Base-by-base conservation (phyloP, 2,113 vertebrate genomes). In the Solea senegalensis region DNA sequence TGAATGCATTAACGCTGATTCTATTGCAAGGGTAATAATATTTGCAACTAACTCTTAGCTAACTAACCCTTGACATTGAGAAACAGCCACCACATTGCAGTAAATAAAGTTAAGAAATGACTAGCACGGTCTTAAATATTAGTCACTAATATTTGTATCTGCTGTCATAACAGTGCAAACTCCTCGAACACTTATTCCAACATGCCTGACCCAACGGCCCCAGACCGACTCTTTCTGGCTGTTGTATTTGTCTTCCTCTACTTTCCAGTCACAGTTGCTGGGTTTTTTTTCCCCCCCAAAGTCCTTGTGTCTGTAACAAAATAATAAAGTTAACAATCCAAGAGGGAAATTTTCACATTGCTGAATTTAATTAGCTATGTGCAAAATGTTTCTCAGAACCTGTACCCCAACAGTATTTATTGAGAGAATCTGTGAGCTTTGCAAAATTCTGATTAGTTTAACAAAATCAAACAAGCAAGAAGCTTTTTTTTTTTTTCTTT, bases 281-380 rank as follows among this genome's bases (percentile, higher is more conserved):
- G 62, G 61, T 70, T 48, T 34, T 53, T 43, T 43, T 43, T 9
- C 1, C 2, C 2, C 2, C 41, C 14, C 12, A 48, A 48, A 57
- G n/a, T 34, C 45, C 7, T 45, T 21, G 5, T 40, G 39, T 51
- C 0, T 8, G 39, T 61, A 34, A 41, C 9, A 16, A 58, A 65
- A 73, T 53, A 40, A 16, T 1, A 56, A 72, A 68, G 46, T 52
- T 54, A 49, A 11, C 44, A 21, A 46, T 40, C 40, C 65, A 57
- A 77, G 11, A 28, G 48, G 65, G 55, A 67, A 67, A 73, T 62
- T 72, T n/a, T 16, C 56, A n/a, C 16, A 21, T 71, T 61, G n/a
- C 51, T 76, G 65, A 76, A 74, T 58, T 78, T 60, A 74, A 81
- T 75, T 72, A 75, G 56, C 55, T 28, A 57, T 21, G 69, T 53